A percentile compares a stretch with the other conserved stretches of the same genome.
phyloP scores from a whole-genome alignment of 2,888 invertebrate genomes.

The Halocaridina rubra region DNA sequence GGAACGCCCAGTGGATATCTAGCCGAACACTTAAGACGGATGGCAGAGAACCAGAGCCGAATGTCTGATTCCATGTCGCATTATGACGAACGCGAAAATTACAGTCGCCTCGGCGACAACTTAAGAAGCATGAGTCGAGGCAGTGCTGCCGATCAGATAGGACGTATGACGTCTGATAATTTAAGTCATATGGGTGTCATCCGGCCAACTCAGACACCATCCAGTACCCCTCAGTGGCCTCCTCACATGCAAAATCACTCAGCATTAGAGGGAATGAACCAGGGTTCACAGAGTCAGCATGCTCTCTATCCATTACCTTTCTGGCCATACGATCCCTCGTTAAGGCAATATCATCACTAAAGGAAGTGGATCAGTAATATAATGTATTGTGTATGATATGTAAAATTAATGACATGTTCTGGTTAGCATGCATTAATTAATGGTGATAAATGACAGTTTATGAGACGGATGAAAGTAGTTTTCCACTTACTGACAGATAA shows the following conservation, averaged over 20 bases:
- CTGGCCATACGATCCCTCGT: slow-evolving; percentile 63
- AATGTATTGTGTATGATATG: background rate
- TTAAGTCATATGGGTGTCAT: slow-evolving; percentile 63
- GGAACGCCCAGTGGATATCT: slow-evolving; percentile 60
- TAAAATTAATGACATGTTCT: slow-evolving; percentile 5
- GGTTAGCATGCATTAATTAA: too few species aligned
- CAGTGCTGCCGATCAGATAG: slow-evolving; percentile 59
- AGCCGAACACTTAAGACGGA: slow-evolving; percentile 59
- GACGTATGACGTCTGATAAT: slow-evolving; percentile 60
- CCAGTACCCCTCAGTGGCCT: slow-evolving; percentile 63
- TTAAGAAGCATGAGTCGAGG: slow-evolving; percentile 60
- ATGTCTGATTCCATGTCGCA: slow-evolving; percentile 62
- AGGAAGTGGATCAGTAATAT: background rate
- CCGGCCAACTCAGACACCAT: slow-evolving; percentile 60
- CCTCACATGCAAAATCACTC: slow-evolving; percentile 64
- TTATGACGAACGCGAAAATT: slow-evolving; percentile 62
- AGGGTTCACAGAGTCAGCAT: slow-evolving; percentile 59
- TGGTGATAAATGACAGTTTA: too few species aligned
- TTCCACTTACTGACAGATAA: too few species aligned
- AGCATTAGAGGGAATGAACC: slow-evolving; percentile 62
- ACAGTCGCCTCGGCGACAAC: slow-evolving; percentile 60
- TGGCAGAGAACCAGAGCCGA: slow-evolving; percentile 63
- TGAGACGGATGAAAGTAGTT: too few species aligned
- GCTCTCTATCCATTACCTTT: slow-evolving; percentile 62
- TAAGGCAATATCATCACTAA: slow-evolving; percentile 63